Evolutionary conservation across 92 coral and sea anemone species (phyloP), one percentile per base, ranked within the genome.

Genomic region (Porites lobata): DNA sequence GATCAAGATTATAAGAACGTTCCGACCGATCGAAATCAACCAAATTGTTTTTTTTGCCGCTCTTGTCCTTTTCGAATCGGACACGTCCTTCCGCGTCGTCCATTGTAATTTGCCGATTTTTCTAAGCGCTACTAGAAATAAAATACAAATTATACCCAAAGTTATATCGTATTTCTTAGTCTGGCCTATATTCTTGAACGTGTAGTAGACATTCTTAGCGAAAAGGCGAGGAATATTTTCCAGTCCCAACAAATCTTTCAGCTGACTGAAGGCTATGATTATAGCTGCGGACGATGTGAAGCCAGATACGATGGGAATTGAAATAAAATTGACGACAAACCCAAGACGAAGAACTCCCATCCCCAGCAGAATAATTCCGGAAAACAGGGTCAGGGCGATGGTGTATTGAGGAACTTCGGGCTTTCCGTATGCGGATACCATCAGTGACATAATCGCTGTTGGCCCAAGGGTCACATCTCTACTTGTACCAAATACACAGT

Each of bases 331-430:
- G 32, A 98, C 99, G 57, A 98, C 83, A 68, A 98, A 95, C 0
- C 98, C 99, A 50, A 98, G 94, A 21, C 90, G 94, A n/a, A 98
- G 92, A 38, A 98, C 13, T 14, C 99, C 99, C 99, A 98, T 98
- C 20, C 79, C 81, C 9, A 98, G 98, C 73, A 94, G 95, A 29
- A 98, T 67, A 17, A 98, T 12, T 24, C 99, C 99, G 61, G 94
- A 87, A 61, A 92, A 83, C 6, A 98, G 84, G 3, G 98, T 96
- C 91, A 98, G 71, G 5, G 93, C 94, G 19, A 98, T 78, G 0
- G 95, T 93, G 77, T 87, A 98, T 3, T 93, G 88, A 1, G 99
- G 96, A 5, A 89, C 90, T 38, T 96, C 96, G 15, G 98, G 87
- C 68, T 93, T 83, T 7, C 99, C 98, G 72, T 98, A 98, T 0